A percentile compares a stretch with the other conserved stretches of the same genome.
Evolutionary conservation across 2,113 vertebrate genomes (phyloP).

Genomic region (Grus americana): DNA sequence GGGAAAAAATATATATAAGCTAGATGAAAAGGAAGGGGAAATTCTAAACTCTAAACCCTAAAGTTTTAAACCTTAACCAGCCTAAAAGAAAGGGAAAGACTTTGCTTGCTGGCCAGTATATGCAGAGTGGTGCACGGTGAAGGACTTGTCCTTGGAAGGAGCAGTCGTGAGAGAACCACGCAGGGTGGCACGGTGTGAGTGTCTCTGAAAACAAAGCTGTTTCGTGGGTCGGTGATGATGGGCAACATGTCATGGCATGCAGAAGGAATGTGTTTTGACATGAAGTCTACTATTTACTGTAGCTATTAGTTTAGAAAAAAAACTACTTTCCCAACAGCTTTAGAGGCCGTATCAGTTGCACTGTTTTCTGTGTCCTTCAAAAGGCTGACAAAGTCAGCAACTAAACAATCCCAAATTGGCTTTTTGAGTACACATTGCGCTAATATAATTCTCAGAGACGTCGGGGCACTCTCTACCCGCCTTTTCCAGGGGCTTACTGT

Average conservation of each 20-base stretch:
- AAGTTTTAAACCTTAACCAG: not conserved
- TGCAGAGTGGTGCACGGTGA: rapidly evolving
- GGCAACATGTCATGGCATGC: rapidly evolving
- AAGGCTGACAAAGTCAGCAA: not conserved
- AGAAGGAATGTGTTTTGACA: not conserved
- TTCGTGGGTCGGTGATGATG: not conserved
- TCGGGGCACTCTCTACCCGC: not conserved
- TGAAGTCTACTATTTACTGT: not conserved
- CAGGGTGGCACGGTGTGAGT: not conserved
- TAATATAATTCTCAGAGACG: not conserved
- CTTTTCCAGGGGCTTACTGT: not conserved
- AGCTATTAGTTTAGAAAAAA: not conserved
- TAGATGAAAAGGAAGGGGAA: not conserved
- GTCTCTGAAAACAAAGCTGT: not conserved
- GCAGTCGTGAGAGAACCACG: not conserved
- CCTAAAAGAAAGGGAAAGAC: not conserved
- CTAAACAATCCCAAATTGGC: not conserved
- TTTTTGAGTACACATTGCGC: not conserved
- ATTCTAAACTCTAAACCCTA: not conserved
- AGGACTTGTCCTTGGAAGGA: not conserved
- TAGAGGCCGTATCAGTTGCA: not conserved
- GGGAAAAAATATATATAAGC: not conserved
- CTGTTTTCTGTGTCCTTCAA: not conserved
- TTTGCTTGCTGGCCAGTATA: not conserved
- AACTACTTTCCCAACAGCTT: not conserved